Evolutionary conservation across 2,797 vertebrate species (phyloP), one percentile per base, ranked within the genome.

Genomic region (Poeciliopsis infans): DNA sequence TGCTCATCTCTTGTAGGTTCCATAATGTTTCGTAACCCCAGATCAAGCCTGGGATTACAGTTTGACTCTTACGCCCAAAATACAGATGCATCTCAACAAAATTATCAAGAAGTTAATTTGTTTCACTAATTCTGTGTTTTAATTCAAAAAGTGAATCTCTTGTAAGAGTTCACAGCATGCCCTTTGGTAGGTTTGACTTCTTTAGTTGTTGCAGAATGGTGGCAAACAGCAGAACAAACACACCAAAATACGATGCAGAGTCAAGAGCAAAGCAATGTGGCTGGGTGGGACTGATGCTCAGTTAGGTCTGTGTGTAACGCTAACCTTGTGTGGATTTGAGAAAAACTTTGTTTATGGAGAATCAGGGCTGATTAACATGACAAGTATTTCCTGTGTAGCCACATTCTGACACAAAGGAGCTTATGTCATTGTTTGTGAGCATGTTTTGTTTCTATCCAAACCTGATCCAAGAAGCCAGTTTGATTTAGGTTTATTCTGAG

Each of bases 401-500:
- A 7, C 28, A 25, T 43, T 20, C 57, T 47, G 8, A 33, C 11
- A 45, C n/a, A 28, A 28, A 28, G 5, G 31, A 33, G 45, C 20
- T 49, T 61, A 23, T 66, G 33, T 33, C 28, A 46, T 15, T 64
- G 36, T 31, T 15, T 41, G 15, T 45, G 39, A 59, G n/a, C 23
- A 70, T 70, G 23, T 31, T 70, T 46, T 45, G 41, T 70, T 75
- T 53, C 28, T 43, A 20, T 43, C 73, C 39, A 31, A 31, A 59
- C 43, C 25, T 59, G 39, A 59, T 45, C 39, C 18, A 64, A 46
- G 25, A 13, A 46, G 28, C 74, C 74, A 25, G 64, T 68, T 68
- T 68, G 20, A 68, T 68, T 68, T 68, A 8, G 18, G 31, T 36
- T 66, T 47, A 49, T 76, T 76, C 47, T 64, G 41, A 61, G 43